Conservation (phyloP, 2,797 vertebrate genomes). For the Protonibea diacanthus region DNA sequence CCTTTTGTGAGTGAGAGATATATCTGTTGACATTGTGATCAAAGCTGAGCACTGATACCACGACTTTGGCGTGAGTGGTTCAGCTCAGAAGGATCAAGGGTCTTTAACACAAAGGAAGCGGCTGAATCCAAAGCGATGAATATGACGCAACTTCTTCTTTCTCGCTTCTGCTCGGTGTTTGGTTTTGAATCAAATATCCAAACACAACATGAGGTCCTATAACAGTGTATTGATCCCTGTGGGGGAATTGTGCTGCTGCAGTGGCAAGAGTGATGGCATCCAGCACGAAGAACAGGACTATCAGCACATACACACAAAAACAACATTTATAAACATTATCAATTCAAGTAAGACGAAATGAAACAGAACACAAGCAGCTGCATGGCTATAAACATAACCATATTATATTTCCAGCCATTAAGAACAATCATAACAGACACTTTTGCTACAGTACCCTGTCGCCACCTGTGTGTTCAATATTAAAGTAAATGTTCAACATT, state of each 20-base stretch:
- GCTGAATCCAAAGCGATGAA: constrained; percentile 56
- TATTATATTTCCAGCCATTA: neutral
- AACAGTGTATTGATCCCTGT: constrained; percentile 70
- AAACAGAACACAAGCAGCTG: neutral
- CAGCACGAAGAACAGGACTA: constrained; percentile 24
- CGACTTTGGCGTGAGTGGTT: constrained; percentile 54
- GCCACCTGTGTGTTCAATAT: neutral
- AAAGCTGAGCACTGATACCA: constrained; percentile 62
- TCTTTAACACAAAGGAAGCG: constrained; percentile 53
- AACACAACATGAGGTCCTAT: constrained; percentile 65
- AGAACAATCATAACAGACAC: neutral
- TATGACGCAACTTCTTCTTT: constrained; percentile 14
- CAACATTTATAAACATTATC: neutral
- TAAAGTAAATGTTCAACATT: neutral
- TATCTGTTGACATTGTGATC: constrained; percentile 64
- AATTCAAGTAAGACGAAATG: neutral
- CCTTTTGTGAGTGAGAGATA: constrained; percentile 27
- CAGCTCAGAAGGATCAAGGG: constrained; percentile 58
- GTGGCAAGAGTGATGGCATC: constrained; percentile 24
- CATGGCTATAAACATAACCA: neutral
- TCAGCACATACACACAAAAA: constrained; percentile 14
- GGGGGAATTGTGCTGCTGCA: constrained; percentile 46
- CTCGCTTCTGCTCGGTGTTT: constrained; percentile 49
- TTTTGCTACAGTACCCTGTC: no score
- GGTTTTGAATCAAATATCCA: constrained; percentile 67